Percentiles rank a stretch among this genome's conserved stretches.
These are phyloP conservation scores for Caenorhabditis afra DNA, from an alignment of 2,888 invertebrate species.

Conservation along the genomic window DNA sequence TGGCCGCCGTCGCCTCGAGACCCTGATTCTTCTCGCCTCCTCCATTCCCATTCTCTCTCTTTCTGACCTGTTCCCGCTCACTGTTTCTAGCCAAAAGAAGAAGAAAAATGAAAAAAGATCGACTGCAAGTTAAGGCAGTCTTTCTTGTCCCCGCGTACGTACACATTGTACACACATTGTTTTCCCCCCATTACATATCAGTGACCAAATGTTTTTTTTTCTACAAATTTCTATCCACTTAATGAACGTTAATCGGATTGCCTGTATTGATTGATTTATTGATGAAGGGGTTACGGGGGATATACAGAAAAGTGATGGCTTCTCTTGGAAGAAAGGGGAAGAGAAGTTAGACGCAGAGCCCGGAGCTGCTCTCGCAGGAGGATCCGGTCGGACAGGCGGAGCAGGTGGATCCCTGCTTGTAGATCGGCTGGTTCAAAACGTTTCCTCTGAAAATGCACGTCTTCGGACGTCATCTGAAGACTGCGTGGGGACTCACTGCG, in stretches of 20 bases:
- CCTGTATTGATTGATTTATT: constrained; percentile 1
- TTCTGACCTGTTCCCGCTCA: constrained; percentile 16
- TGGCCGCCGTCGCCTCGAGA: constrained; percentile 19
- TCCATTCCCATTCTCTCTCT: constrained; percentile 17
- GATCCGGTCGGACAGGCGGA: constrained; percentile 32
- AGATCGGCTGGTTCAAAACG: constrained; percentile 22
- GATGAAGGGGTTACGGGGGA: not conserved
- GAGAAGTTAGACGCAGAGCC: constrained; percentile 29
- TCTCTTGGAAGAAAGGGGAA: not conserved
- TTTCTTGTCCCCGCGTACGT: constrained; percentile 54
- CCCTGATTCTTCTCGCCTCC: constrained; percentile 7
- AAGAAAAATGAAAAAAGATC: too few species aligned
- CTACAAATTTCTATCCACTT: too few species aligned
- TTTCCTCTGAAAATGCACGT: constrained; percentile 40
- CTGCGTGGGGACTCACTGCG: not conserved
- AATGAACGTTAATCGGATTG: too few species aligned
- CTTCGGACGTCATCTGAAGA: constrained; percentile 1
- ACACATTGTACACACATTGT: constrained; percentile 61
- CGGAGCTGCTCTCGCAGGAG: constrained; percentile 18
- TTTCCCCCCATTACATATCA: not conserved
- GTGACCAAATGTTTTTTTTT: constrained; percentile 32
- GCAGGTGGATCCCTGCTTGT: constrained; percentile 28
- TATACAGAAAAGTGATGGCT: not conserved
- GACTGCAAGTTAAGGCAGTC: constrained; percentile 54
- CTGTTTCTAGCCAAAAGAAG: constrained; percentile 16